Conservation (phyloP, 37 sponge, comb jelly and placozoan species). For the Oscarella lobularis region DNA sequence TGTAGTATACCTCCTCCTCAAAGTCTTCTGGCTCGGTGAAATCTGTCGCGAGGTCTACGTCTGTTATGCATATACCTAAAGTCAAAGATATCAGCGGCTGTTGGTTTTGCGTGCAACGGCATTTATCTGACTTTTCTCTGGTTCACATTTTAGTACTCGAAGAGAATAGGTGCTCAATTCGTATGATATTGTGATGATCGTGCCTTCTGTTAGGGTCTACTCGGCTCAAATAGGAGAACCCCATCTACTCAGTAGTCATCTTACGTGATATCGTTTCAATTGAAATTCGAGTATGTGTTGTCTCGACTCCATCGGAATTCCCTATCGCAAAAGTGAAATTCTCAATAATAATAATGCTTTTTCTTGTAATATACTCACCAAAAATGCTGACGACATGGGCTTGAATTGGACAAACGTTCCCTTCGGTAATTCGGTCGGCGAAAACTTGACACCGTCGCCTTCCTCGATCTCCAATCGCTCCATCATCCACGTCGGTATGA, state of each 20-base stretch:
- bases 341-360: too few species aligned
- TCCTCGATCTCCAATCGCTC: background rate
- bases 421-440: background rate
- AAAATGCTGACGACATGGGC: slow-evolving; percentile 1
- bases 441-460: background rate
- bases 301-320: background rate
- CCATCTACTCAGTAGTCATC: background rate
- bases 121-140: background rate
- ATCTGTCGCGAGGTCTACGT: background rate
- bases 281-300: background rate
- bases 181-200: background rate
- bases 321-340: background rate
- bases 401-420: background rate
- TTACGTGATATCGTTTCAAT: background rate
- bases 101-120: too few species aligned
- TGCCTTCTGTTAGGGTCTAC: background rate
- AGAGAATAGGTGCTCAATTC: background rate
- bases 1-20: background rate
- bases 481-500: background rate
- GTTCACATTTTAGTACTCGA: background rate
- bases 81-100: too few species aligned
- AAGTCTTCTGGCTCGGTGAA: background rate
- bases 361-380: background rate
- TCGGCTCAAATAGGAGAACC: background rate
- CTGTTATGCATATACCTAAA: background rate